A percentile compares a stretch with the other conserved stretches of the same genome.
phyloP scores from a whole-genome alignment of 2,797 vertebrate genomes.

The Gallinago solitaria region DNA sequence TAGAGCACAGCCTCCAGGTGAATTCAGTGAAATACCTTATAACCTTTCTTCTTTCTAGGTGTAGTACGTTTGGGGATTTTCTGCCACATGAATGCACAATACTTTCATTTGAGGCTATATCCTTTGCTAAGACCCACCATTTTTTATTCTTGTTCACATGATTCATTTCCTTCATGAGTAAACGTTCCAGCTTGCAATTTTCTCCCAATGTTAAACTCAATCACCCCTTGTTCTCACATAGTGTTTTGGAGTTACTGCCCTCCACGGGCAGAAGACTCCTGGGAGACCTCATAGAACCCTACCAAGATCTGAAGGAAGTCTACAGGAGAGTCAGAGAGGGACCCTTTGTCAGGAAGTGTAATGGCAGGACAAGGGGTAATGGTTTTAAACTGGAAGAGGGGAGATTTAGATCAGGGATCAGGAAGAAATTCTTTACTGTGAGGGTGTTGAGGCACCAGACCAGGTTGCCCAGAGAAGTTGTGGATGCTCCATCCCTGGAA shows the following conservation, averaged over 20 bases:
- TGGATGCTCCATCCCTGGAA: too few species aligned
- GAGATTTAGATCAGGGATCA: too few species aligned
- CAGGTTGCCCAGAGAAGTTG: too few species aligned
- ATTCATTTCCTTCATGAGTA: constrained; percentile 3
- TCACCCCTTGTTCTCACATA: background rate
- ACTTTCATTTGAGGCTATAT: background rate
- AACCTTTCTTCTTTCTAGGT: background rate
- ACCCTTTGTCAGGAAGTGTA: too few species aligned
- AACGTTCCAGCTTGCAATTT: background rate
- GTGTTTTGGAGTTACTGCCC: background rate
- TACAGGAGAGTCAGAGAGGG: too few species aligned
- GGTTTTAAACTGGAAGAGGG: too few species aligned
- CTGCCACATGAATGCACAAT: background rate
- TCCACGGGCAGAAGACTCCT: background rate
- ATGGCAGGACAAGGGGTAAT: too few species aligned
- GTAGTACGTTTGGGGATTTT: background rate
- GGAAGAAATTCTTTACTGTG: too few species aligned
- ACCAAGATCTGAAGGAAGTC: too few species aligned
- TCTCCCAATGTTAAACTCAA: background rate
- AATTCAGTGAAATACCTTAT: background rate
- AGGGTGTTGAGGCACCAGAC: too few species aligned
- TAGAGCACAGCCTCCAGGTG: background rate
- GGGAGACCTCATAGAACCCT: too few species aligned
- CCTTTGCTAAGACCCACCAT: background rate
- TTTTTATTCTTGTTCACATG: background rate